phyloP scores from a whole-genome alignment of 2,888 invertebrate genomes.

The Agrotis exclamationis region DNA sequence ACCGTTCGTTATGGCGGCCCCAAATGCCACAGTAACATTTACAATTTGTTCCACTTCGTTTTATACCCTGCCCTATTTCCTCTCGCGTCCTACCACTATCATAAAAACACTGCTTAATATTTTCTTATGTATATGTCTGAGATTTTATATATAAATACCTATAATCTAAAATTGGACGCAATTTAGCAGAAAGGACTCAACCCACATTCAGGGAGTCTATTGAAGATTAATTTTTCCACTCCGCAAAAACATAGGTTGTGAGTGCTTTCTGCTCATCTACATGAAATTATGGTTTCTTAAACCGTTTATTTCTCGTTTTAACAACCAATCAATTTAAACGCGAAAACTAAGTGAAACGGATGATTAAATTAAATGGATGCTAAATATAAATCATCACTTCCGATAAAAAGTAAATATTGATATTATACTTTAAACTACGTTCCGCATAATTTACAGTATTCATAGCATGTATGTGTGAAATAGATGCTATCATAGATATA shows the following conservation, averaged over 20 bases:
- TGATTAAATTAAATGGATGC: conserved; percentile 26
- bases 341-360: conserved; percentile 21
- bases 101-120: conserved; percentile 58
- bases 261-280: too few species aligned
- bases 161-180: too few species aligned
- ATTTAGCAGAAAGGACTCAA: too few species aligned
- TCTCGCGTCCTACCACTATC: conserved; percentile 65
- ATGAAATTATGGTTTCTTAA: neutral
- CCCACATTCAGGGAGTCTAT: too few species aligned
- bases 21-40: conserved; percentile 88
- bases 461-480: conserved; percentile 14
- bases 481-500: neutral
- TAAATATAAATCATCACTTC: conserved; percentile 24
- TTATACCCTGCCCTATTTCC: conserved; percentile 81
- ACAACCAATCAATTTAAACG: conserved; percentile 34
- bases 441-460: neutral
- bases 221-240: too few species aligned
- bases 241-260: too few species aligned
- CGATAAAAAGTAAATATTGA: conserved; percentile 23
- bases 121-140: conserved; percentile 18
- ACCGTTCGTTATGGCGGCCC: conserved; percentile 71
- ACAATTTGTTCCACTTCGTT: conserved; percentile 81
- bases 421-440: conserved; percentile 11
- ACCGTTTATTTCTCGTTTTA: conserved; percentile 8
- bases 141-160: conserved; percentile 9